Conservation (phyloP, 1,140 invertebrate species). For the Calosoma granatense region DNA sequence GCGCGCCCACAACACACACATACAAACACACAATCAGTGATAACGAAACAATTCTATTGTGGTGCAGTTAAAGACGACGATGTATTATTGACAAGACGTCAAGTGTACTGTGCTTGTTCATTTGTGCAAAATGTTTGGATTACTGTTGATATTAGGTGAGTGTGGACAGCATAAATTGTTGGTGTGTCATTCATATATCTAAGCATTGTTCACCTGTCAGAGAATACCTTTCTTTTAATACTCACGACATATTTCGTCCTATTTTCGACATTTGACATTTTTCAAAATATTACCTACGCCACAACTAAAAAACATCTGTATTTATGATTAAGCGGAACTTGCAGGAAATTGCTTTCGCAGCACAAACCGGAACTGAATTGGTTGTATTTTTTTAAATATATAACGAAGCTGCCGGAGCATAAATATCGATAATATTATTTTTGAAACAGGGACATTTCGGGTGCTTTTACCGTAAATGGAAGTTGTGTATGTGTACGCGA, state of each 20-base stretch:
- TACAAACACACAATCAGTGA: no score
- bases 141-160: neutral
- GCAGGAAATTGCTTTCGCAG: conserved; percentile 2
- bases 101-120: neutral
- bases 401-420: neutral
- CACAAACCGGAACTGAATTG: neutral
- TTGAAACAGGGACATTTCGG: neutral
- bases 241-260: neutral
- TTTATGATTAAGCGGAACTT: neutral
- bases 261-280: neutral
- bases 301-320: neutral
- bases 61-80: no score
- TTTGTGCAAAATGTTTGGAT: conserved; percentile 8
- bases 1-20: no score
- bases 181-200: neutral
- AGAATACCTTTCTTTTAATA: neutral
- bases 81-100: no score
- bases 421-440: conserved; percentile 4
- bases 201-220: neutral
- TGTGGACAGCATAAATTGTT: neutral
- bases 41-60: no score
- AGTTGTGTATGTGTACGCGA: neutral
- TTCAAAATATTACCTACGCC: neutral
- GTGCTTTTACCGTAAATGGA: neutral
- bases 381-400: conserved; percentile 1